A percentile compares a stretch with the other conserved stretches of the same genome.
Conservation (phyloP, 2,113 vertebrate species). For the Erpornis zantholeuca region DNA sequence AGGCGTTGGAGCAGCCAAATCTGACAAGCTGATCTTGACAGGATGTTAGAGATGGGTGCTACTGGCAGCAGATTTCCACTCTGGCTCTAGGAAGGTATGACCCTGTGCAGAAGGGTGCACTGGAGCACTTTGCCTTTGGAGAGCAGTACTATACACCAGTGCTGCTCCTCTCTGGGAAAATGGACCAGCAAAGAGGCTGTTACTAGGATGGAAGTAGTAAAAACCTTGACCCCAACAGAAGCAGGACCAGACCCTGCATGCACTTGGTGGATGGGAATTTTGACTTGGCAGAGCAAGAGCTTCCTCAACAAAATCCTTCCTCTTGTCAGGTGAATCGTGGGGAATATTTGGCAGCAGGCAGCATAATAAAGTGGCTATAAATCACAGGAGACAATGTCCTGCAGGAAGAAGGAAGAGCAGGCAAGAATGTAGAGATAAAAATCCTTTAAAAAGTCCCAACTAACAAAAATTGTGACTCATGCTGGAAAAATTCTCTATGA, state of each 20-base stretch:
- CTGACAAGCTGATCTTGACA: background rate
- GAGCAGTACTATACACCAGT: background rate
- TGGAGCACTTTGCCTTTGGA: background rate
- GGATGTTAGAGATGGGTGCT: background rate
- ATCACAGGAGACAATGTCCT: slow-evolving; percentile 35
- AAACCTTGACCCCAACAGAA: background rate
- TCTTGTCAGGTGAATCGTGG: background rate
- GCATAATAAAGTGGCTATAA: background rate
- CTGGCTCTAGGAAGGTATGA: fast-evolving
- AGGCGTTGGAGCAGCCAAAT: background rate
- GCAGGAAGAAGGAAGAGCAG: slow-evolving; percentile 37
- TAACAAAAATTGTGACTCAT: slow-evolving; percentile 20
- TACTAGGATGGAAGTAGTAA: background rate
- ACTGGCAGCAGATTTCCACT: background rate
- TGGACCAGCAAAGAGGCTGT: background rate
- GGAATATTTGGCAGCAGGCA: slow-evolving; percentile 3
- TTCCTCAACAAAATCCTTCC: slow-evolving; percentile 21
- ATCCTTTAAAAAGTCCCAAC: background rate
- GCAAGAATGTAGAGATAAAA: slow-evolving; percentile 35
- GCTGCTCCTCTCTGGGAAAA: background rate
- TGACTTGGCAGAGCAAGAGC: background rate
- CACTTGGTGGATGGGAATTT: background rate
- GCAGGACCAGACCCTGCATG: background rate
- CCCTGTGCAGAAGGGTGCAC: background rate
- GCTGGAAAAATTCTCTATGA: slow-evolving; percentile 10